phyloP scores from a whole-genome alignment of 2,113 vertebrate genomes.

The Halichoerus grypus region DNA sequence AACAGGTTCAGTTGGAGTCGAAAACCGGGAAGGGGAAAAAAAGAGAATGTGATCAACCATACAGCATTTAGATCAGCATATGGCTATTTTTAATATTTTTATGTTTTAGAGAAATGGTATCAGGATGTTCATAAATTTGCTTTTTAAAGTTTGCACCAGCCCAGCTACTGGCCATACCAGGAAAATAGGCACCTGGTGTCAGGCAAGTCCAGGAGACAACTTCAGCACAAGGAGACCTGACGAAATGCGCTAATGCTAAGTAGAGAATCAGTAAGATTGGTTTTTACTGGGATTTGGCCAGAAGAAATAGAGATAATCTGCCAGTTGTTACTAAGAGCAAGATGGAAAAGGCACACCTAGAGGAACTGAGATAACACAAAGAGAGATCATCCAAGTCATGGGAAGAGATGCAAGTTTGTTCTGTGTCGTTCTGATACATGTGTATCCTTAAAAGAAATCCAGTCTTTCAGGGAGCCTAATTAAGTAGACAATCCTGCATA shows the following conservation, averaged over 20 bases:
- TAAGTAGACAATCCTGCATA: not conserved
- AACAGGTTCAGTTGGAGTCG: not conserved
- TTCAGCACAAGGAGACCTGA: not conserved
- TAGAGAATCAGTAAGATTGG: not conserved
- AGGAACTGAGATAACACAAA: rapidly evolving
- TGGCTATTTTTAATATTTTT: not conserved
- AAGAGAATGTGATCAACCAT: not conserved
- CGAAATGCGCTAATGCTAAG: not conserved
- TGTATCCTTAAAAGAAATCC: not conserved
- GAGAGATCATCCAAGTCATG: rapidly evolving
- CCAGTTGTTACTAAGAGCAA: not conserved
- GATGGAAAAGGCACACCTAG: not conserved
- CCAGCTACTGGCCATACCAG: not conserved
- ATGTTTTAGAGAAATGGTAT: not conserved
- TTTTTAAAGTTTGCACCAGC: not conserved
- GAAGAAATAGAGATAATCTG: not conserved
- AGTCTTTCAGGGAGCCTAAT: not conserved
- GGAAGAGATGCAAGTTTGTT: not conserved
- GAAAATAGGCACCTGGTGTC: not conserved
- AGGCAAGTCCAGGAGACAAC: not conserved
- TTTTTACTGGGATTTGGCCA: not conserved
- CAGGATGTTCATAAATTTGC: not conserved
- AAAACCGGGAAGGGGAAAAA: not conserved
- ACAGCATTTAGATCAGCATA: not conserved
- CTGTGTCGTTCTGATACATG: not conserved